Base-by-base conservation (phyloP, 2,113 vertebrate genomes). In the Paracanthobrama guichenoti region DNA sequence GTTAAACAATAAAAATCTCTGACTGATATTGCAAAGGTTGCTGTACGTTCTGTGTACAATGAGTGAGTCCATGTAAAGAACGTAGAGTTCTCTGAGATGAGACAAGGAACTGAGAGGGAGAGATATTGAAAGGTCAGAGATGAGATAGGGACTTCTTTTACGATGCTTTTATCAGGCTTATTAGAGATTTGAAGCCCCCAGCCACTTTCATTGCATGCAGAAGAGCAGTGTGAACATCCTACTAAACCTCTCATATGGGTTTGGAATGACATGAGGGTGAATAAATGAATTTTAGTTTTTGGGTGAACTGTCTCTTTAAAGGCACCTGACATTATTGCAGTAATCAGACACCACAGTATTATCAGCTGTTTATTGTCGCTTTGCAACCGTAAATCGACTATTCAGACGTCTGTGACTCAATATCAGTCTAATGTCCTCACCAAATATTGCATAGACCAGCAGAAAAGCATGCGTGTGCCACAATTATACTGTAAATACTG, bases 361-460 rank as follows among this genome's bases (percentile, higher is more conserved):
- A 60, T 60, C 55, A 78, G 55, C 39, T 78, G 22, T 24, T 78
- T 60, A 59, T 24, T 60, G 53, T 55, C 4, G 28, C 39, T 13
- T 22, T 13, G 26, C 20, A 9, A 53, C 26, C 18, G 26, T 74
- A 50, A 50, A 46, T 74, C 35, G 1, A 71, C 67, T 10, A n/a
- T 1, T 71, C 72, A 28, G 72, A 28, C 3, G 1, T 28, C 46
- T 75, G 8, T 75, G 46, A 75, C n/a, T 31, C 8, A 28, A 20
- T 78, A 79, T 64, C 39, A 79, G 59, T 28, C 59, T 35, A 75
- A 79, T 79, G 39, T 42, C 14, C n/a, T 81, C 79, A 50, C 24
- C 10, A 67, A 81, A 31, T 31, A 67, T 67, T 0, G 0, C 62
- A 31, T 16, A 28, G 14, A 66, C 7, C 39, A 42, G 8, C 18